Base-by-base conservation (phyloP, 1,140 invertebrate genomes). In the Rhagoletis zephyria region DNA sequence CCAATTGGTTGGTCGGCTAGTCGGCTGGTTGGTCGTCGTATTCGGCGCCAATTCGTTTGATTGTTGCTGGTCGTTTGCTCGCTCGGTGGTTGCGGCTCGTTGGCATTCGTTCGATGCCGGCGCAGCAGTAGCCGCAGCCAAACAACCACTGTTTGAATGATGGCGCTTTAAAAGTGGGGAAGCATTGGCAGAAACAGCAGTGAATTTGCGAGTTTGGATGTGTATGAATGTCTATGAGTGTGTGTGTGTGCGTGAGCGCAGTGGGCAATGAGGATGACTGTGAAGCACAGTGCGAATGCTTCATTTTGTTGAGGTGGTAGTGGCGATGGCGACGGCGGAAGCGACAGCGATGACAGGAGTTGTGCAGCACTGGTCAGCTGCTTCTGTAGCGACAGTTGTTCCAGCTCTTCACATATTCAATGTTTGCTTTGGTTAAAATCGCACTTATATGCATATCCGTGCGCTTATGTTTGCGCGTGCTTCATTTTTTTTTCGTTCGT, bases 41-140 rank as follows among this genome's bases (percentile, higher is more conserved):
- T 81, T 81, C 45, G 48, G 48, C 42, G 48, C n/a, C 74, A 81
- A 51, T 81, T 81, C 48, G 74, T 81, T 81, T 45, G 67, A 1
- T 74, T 42, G 67, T 42, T 42, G 67, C 45, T 45, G 67, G 0
- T 45, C 42, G 67, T 9, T 42, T 30, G 74, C 19, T 16, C 16
- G 48, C 74, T 81, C 74, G 74, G 74, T 81, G 74, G 74, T 81
- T 51, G 88, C 89, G 89, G 89, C 89, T 89, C 40, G 59, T 61
- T 86, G n/a, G 86, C n/a, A 64, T 30, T 30, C 60, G 85, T n/a
- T 30, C 63, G 30, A 4, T 56, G 45, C 30, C 90, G 88, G 85
- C 45, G 88, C 87, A 64, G 89, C 89, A 19, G 89, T 86, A 61
- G 85, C 87, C 42, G 70, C 63, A 45, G 67, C 86, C 64, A 81